A percentile compares a stretch with the other conserved stretches of the same genome.
Evolutionary conservation across 2,888 invertebrate species (phyloP).

Genomic region (Drosophila longiperda): DNA sequence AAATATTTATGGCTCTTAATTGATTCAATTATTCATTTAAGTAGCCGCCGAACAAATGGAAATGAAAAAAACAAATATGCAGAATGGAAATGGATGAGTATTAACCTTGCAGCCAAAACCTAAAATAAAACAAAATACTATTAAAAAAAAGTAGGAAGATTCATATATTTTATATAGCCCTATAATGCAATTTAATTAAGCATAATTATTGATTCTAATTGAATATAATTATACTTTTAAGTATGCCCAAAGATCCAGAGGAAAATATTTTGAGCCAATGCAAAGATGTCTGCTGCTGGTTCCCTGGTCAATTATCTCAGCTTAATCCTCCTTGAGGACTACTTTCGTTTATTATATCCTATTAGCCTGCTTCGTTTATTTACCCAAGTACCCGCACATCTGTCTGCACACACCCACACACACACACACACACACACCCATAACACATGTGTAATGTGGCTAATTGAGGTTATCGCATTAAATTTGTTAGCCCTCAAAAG

Average conservation of each 20-base stretch:
- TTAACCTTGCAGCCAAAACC: neutral
- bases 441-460: slow-evolving; percentile 29
- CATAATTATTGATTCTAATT: slow-evolving; percentile 11
- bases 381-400: neutral
- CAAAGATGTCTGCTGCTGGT: slow-evolving; percentile 19
- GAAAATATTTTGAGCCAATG: neutral
- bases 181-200: neutral
- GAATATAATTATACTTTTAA: slow-evolving; percentile 11
- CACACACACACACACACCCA: neutral
- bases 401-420: slow-evolving; percentile 3
- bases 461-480: slow-evolving; percentile 57
- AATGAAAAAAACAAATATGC: neutral
- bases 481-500: slow-evolving; percentile 36
- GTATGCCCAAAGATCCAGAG: neutral
- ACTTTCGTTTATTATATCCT: slow-evolving; percentile 41
- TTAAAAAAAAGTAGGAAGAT: neutral
- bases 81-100: neutral
- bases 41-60: neutral
- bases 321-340: slow-evolving; percentile 29
- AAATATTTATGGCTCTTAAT: neutral
- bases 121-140: neutral
- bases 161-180: neutral
- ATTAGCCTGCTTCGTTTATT: slow-evolving; percentile 45
- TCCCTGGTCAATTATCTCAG: slow-evolving; percentile 44
- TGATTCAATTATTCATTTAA: neutral